These are phyloP conservation scores for Drosophila sechellia DNA, from an alignment of 1,140 invertebrate genomes.

Conservation along the genomic window DNA sequence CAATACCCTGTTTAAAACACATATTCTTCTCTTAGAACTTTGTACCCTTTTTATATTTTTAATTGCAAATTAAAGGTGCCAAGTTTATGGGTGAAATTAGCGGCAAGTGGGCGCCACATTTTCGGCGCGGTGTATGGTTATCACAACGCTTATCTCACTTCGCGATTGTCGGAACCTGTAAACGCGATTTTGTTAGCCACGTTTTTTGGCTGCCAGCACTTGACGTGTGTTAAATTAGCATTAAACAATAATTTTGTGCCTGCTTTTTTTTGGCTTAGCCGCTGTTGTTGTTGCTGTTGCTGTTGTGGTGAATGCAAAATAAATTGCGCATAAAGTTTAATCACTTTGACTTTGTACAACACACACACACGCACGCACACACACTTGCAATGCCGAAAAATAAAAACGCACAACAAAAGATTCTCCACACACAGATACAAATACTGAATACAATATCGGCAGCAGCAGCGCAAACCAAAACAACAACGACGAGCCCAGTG, in stretches of 20 bases:
- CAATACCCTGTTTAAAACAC: not conserved
- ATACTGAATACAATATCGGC: slow-evolving; percentile 24
- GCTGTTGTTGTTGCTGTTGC: slow-evolving; percentile 27
- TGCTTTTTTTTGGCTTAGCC: slow-evolving; percentile 25
- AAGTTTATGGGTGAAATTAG: slow-evolving; percentile 1
- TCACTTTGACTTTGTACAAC: slow-evolving; percentile 79
- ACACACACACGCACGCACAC: slow-evolving; percentile 44
- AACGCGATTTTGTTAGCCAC: slow-evolving; percentile 27
- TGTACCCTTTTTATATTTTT: not conserved
- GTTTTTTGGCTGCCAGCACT: slow-evolving; percentile 30
- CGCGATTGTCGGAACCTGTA: slow-evolving; percentile 52
- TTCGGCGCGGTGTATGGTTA: slow-evolving; percentile 22
- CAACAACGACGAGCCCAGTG: slow-evolving; percentile 45
- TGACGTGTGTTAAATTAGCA: slow-evolving; percentile 54
- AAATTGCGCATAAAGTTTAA: slow-evolving; percentile 84
- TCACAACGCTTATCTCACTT: slow-evolving; percentile 22
- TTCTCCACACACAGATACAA: slow-evolving; percentile 46
- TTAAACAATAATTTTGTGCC: slow-evolving; percentile 59
- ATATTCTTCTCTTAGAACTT: not conserved
- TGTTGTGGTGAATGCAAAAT: slow-evolving; percentile 75
- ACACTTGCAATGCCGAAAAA: slow-evolving; percentile 62
- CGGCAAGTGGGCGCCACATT: not conserved
- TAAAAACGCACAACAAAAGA: slow-evolving; percentile 77
- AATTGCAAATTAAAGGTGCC: not conserved
- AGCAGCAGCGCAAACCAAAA: slow-evolving; percentile 10